These are phyloP conservation scores for Caradrina clavipalpis DNA, from an alignment of 2,888 invertebrate genomes.

Conservation along the genomic window DNA sequence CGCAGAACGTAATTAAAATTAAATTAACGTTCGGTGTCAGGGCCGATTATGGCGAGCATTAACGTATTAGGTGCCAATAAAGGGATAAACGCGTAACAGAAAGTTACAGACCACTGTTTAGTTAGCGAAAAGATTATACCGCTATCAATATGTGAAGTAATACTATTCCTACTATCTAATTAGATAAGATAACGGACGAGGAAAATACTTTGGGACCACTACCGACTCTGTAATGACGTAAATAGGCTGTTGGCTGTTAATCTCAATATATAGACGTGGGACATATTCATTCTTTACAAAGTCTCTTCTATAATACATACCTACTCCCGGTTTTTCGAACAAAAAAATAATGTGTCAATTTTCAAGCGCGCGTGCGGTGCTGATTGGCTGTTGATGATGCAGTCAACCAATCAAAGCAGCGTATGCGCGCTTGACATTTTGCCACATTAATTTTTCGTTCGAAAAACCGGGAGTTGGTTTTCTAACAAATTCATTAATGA, in stretches of 20 bases:
- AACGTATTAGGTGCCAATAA: slow-evolving; percentile 40
- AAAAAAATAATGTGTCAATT: background rate
- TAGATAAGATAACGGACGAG: slow-evolving; percentile 56
- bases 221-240: slow-evolving; percentile 55
- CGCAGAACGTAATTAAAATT: slow-evolving; percentile 52
- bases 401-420: background rate
- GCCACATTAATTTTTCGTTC: too few relatives aligned
- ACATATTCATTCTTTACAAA: slow-evolving; percentile 12
- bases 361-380: background rate
- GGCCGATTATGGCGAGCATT: slow-evolving; percentile 42
- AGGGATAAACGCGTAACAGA: slow-evolving; percentile 51
- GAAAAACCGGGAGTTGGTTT: background rate
- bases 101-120: slow-evolving; percentile 44
- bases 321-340: background rate
- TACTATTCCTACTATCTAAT: slow-evolving; percentile 53
- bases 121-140: slow-evolving; percentile 39
- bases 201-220: slow-evolving; percentile 43
- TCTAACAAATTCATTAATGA: slow-evolving; percentile 13
- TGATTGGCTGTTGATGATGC: background rate
- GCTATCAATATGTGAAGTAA: slow-evolving; percentile 58
- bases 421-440: too few relatives aligned
- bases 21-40: slow-evolving; percentile 52
- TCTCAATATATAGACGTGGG: slow-evolving; percentile 26
- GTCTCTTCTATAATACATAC: background rate
- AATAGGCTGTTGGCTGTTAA: slow-evolving; percentile 35